A percentile compares a stretch with the other conserved stretches of the same genome.
Evolutionary conservation across 2,113 vertebrate genomes (phyloP).

Genomic region (Bolborhynchus lineola): DNA sequence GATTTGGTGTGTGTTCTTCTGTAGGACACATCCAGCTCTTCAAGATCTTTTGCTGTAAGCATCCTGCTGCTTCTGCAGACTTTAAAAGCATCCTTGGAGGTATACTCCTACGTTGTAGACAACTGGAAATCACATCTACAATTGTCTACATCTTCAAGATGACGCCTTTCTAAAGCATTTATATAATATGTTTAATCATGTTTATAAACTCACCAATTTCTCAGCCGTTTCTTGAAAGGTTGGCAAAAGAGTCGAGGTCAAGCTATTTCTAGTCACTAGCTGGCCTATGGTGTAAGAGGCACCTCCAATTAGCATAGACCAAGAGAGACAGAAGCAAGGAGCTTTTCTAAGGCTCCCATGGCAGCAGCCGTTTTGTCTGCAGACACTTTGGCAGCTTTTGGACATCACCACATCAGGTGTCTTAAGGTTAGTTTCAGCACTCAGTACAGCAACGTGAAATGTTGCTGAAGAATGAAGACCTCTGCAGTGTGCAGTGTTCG

Average conservation of each 20-base stretch:
- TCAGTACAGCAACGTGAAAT: not conserved
- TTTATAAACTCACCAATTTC: not conserved
- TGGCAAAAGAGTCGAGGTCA: not conserved
- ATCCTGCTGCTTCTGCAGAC: not conserved
- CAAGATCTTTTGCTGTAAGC: not conserved
- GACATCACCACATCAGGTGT: not conserved
- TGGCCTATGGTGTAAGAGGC: not conserved
- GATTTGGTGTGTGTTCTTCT: not conserved
- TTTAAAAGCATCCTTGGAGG: not conserved
- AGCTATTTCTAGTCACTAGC: not conserved
- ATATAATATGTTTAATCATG: not conserved
- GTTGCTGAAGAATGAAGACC: not conserved
- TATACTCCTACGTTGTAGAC: not conserved
- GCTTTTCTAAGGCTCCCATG: not conserved
- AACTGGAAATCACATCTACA: not conserved
- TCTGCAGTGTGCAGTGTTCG: accelerated
- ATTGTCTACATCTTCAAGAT: not conserved
- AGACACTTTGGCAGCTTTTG: not conserved
- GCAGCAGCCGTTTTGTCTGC: not conserved
- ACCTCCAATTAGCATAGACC: not conserved
- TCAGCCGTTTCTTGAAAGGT: not conserved
- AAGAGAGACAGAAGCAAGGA: not conserved
- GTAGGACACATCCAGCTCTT: not conserved
- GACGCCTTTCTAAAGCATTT: not conserved
- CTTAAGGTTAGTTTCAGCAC: not conserved